Evolutionary conservation across 2,113 vertebrate genomes (phyloP).

Genomic region (Origma solitaria): DNA sequence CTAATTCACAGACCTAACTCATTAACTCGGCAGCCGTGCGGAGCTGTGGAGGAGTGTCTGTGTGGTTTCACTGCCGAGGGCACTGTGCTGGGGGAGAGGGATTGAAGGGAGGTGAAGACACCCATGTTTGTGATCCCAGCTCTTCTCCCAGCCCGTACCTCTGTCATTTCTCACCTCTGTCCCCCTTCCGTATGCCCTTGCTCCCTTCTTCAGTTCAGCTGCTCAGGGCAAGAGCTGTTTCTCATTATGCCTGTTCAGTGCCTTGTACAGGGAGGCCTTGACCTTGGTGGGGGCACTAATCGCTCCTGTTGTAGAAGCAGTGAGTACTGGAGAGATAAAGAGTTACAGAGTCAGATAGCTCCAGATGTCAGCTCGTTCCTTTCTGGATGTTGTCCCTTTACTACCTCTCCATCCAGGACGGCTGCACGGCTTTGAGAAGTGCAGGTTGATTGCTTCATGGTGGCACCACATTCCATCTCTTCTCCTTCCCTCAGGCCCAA

Average conservation of each 20-base stretch:
- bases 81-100: not conserved
- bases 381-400: not conserved
- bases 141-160: not conserved
- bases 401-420: not conserved
- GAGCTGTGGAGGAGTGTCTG: not conserved
- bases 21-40: not conserved
- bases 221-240: not conserved
- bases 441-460: not conserved
- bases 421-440: rapidly evolving
- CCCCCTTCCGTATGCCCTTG: rapidly evolving
- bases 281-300: not conserved
- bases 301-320: not conserved
- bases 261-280: not conserved
- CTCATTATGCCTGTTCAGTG: not conserved
- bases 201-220: not conserved
- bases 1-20: conserved; percentile 36
- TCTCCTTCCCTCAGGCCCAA: not conserved
- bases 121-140: not conserved
- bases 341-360: not conserved
- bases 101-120: not conserved
- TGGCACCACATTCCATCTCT: not conserved
- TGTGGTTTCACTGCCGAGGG: not conserved
- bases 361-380: not conserved
- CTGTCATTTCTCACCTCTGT: not conserved
- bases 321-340: not conserved